Percentiles rank a stretch among this genome's conserved stretches.
phyloP scores from a whole-genome alignment of 2,888 invertebrate species.

The Andricus curvator region DNA sequence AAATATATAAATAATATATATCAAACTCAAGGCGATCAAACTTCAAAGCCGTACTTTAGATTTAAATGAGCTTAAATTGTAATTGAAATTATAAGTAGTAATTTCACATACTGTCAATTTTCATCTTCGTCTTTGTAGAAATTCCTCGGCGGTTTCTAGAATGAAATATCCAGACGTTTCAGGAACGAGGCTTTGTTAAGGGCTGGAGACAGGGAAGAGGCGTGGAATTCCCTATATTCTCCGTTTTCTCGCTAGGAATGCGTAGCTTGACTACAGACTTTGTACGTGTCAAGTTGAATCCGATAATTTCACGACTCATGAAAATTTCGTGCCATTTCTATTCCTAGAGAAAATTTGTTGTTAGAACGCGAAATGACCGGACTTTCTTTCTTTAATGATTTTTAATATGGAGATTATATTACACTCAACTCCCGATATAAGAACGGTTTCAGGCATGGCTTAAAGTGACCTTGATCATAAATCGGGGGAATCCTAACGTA shows the following conservation, averaged over 20 bases:
- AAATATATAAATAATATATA: no score
- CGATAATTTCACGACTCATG: slow-evolving; percentile 34
- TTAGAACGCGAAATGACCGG: background rate
- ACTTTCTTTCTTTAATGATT: background rate
- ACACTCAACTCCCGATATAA: no score
- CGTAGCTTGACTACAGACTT: slow-evolving; percentile 31
- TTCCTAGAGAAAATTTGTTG: slow-evolving; percentile 9
- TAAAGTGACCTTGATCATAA: no score
- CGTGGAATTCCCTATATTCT: slow-evolving; percentile 39
- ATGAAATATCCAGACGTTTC: slow-evolving; percentile 32
- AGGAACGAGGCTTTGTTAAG: slow-evolving; percentile 37
- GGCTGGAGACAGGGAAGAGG: slow-evolving; percentile 30
- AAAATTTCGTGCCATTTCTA: slow-evolving; percentile 14
- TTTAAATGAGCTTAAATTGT: slow-evolving; percentile 7
- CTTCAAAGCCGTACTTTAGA: background rate
- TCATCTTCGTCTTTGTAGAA: background rate
- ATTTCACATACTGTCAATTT: background rate
- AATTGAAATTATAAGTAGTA: background rate
- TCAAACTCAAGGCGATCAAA: no score
- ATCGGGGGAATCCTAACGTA: no score
- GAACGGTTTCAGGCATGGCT: no score
- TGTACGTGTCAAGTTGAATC: slow-evolving; percentile 37
- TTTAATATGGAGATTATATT: background rate
- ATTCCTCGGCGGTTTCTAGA: slow-evolving; percentile 25
- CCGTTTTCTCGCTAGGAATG: slow-evolving; percentile 29